Percentiles rank a stretch among this genome's conserved stretches.
phyloP scores from a whole-genome alignment of 2,888 invertebrate genomes.

The Itoplectis maculator region DNA sequence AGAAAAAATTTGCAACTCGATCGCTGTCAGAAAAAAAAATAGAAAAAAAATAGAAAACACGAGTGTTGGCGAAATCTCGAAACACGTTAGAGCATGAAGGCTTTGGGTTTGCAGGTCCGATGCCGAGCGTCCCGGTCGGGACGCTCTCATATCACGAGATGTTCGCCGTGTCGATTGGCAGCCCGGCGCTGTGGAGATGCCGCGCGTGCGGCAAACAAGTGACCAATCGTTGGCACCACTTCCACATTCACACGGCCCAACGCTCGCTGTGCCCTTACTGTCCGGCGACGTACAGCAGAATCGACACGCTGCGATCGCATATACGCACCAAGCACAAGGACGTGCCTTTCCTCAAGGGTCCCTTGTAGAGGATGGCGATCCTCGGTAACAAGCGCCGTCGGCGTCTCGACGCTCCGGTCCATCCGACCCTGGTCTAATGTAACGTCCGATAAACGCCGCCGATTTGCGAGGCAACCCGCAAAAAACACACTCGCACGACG shows the following conservation, averaged over 20 bases:
- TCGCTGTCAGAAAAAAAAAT: background rate
- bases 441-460: constrained; percentile 14
- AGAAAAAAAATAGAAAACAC: constrained; percentile 34
- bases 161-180: constrained; percentile 91
- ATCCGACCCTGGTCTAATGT: constrained; percentile 60
- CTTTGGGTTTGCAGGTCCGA: constrained; percentile 83
- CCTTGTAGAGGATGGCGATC: constrained; percentile 80
- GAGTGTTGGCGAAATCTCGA: constrained; percentile 59
- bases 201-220: constrained; percentile 94
- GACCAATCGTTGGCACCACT: constrained; percentile 95
- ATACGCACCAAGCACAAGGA: constrained; percentile 90
- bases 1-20: background rate
- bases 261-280: constrained; percentile 93
- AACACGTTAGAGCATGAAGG: constrained; percentile 76
- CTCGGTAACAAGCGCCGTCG: constrained; percentile 79
- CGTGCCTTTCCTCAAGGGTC: constrained; percentile 78
- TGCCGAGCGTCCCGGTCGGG: constrained; percentile 81
- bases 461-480: background rate
- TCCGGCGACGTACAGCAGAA: constrained; percentile 94
- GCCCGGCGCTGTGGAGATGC: constrained; percentile 92
- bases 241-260: constrained; percentile 93
- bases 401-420: constrained; percentile 67
- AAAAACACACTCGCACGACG: too few species aligned
- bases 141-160: constrained; percentile 93
- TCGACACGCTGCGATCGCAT: constrained; percentile 94